A percentile compares a stretch with the other conserved stretches of the same genome.
These are phyloP conservation scores for Geophilus truncorum DNA, from an alignment of 2,888 invertebrate genomes.

Conservation along the genomic window DNA sequence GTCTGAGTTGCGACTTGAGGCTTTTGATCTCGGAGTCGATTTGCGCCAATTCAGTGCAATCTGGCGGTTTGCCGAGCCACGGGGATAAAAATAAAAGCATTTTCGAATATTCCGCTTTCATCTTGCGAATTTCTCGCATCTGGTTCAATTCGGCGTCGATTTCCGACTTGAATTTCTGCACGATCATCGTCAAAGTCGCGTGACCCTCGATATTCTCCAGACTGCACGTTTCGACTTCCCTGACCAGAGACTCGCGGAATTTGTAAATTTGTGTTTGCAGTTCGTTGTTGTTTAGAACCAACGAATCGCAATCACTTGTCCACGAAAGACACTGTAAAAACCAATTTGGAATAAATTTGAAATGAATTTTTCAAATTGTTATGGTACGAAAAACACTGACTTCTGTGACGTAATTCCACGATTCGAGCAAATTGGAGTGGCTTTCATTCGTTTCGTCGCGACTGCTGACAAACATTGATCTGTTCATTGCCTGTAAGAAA, in stretches of 20 bases:
- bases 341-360: neutral
- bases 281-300: neutral
- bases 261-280: neutral
- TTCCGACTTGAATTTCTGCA: neutral
- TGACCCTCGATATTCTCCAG: neutral
- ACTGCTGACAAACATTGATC: too few relatives aligned
- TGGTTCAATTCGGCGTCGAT: neutral
- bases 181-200: neutral
- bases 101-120: neutral
- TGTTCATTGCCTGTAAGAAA: too few relatives aligned
- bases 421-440: too few relatives aligned
- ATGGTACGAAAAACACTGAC: neutral
- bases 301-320: neutral
- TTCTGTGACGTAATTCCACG: neutral
- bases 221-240: neutral
- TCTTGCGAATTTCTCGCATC: neutral
- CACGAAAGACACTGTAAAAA: neutral
- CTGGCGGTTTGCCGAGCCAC: neutral
- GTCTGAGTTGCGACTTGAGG: neutral
- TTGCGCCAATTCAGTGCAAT: neutral
- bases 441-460: too few relatives aligned
- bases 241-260: neutral
- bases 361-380: too few relatives aligned
- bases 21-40: neutral
- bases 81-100: neutral